A percentile compares a stretch with the other conserved stretches of the same genome.
These are phyloP conservation scores for Cyrtonyx montezumae DNA, from an alignment of 2,113 vertebrate species.

Conservation along the genomic window DNA sequence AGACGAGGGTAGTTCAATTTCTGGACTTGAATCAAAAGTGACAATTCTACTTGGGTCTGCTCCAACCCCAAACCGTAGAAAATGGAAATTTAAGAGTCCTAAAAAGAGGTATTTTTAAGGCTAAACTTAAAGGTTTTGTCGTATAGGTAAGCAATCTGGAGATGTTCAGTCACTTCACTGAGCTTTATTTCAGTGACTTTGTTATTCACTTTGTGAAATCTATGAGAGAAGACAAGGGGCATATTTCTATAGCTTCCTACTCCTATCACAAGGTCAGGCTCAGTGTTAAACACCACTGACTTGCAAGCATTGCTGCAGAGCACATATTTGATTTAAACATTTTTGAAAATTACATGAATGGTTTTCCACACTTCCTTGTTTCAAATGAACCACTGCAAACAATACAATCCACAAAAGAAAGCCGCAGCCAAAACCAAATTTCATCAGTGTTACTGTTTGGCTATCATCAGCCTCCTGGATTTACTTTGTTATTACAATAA, in stretches of 20 bases:
- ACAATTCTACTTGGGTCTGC: background rate
- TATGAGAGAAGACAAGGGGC: background rate
- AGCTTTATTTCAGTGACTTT: constrained; percentile 4
- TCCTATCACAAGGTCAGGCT: background rate
- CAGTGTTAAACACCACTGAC: background rate
- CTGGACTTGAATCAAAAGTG: background rate
- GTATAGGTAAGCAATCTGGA: background rate
- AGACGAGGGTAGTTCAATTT: background rate
- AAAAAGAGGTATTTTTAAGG: background rate
- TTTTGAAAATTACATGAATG: background rate
- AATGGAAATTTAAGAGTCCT: background rate
- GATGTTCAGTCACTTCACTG: background rate
- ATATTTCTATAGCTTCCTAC: background rate
- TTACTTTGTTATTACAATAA: background rate
- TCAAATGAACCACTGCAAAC: background rate
- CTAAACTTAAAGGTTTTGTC: background rate
- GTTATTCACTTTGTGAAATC: background rate
- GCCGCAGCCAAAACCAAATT: background rate
- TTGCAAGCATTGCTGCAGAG: background rate
- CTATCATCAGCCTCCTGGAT: background rate
- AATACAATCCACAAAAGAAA: background rate
- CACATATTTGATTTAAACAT: background rate
- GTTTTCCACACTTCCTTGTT: background rate
- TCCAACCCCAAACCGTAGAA: background rate
- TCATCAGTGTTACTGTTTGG: background rate